Evolutionary conservation across 2,888 invertebrate species (phyloP), one percentile per base, ranked within the genome.

Genomic region (Nomada lathburiana): DNA sequence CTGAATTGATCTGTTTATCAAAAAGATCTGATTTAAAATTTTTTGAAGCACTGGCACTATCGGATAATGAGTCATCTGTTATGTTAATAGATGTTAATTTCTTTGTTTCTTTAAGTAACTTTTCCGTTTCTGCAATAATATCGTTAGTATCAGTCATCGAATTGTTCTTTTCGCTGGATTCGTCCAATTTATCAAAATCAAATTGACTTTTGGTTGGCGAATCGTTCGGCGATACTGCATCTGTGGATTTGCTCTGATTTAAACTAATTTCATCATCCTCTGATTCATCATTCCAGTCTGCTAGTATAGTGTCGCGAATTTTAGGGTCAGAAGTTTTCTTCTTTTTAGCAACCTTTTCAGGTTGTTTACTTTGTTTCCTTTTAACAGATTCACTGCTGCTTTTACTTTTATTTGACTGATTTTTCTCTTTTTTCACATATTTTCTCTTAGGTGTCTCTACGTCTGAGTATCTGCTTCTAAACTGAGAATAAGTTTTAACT

Each of bases 211-310:
- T 79, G 0, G 75, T 20, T 7, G 85, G 62, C 11, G 73, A 75
- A 53, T 16, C 62, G 47, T 60, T 76, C 2, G 67, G 42, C 18
- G 87, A 70, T 26, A 78, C 64, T 4, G 69, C 55, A 26, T 91
- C 86, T 47, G 80, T 47, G n/a, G 90, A 80, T 85, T 91, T 89
- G 80, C 85, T 86, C 18, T 86, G 42, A 81, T 83, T 88, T 11
- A 87, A 57, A 62, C 29, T 80, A 11, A 73, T 59, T 53, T 94
- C 93, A 44, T 94, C 94, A 55, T 95, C 36, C 7, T 36, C 94
- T 23, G 95, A 95, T 79, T 95, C 96, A 88, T 97, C 97, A 84
- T 96, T 96, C 97, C 97, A 97, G 90, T 97, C 97, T 1, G 97
- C 97, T 76, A 97, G 93, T 60, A 97, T 94, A 87, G 96, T 96